These are phyloP conservation scores for Dolichomitus sp. DNA, from an alignment of 2,888 invertebrate species.

Conservation along the genomic window DNA sequence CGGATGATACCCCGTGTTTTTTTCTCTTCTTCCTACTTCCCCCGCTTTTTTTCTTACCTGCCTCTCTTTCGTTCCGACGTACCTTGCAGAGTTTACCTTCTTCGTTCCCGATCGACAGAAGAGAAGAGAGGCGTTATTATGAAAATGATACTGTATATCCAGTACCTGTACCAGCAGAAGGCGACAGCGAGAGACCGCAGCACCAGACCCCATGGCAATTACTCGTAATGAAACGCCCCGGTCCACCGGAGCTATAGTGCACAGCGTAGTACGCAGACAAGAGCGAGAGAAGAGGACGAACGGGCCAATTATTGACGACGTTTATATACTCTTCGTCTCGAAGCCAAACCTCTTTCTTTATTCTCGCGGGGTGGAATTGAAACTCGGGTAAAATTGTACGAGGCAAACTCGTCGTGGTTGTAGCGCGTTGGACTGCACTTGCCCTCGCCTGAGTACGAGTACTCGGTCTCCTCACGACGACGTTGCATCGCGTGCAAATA, in stretches of 20 bases:
- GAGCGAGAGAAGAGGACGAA: slow-evolving; percentile 68
- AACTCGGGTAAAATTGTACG: slow-evolving; percentile 66
- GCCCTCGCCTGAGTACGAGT: background rate
- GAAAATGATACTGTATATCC: slow-evolving; percentile 84
- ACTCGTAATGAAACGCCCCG: slow-evolving; percentile 85
- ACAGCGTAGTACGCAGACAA: slow-evolving; percentile 38
- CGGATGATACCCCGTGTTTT: slow-evolving; percentile 71
- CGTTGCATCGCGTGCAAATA: slow-evolving; percentile 81
- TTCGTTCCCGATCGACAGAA: slow-evolving; percentile 44
- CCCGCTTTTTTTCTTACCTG: slow-evolving; percentile 13
- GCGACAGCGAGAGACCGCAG: slow-evolving; percentile 79
- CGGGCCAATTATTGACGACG: slow-evolving; percentile 75
- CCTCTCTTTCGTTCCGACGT: slow-evolving; percentile 18
- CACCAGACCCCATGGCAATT: slow-evolving; percentile 78
- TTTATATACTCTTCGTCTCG: slow-evolving; percentile 73
- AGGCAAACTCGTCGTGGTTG: slow-evolving; percentile 26
- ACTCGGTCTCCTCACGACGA: slow-evolving; percentile 54
- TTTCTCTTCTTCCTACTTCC: slow-evolving; percentile 12
- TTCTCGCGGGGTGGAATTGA: slow-evolving; percentile 66
- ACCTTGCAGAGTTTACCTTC: slow-evolving; percentile 23
- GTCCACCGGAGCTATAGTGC: slow-evolving; percentile 72
- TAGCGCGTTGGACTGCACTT: slow-evolving; percentile 27
- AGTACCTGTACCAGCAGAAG: slow-evolving; percentile 65
- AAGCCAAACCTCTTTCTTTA: slow-evolving; percentile 36
- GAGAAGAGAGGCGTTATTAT: slow-evolving; percentile 80